These are phyloP conservation scores for Stichopus chloronotus DNA, from an alignment of 35 echinoderm and acorn worm species.

Conservation along the genomic window DNA sequence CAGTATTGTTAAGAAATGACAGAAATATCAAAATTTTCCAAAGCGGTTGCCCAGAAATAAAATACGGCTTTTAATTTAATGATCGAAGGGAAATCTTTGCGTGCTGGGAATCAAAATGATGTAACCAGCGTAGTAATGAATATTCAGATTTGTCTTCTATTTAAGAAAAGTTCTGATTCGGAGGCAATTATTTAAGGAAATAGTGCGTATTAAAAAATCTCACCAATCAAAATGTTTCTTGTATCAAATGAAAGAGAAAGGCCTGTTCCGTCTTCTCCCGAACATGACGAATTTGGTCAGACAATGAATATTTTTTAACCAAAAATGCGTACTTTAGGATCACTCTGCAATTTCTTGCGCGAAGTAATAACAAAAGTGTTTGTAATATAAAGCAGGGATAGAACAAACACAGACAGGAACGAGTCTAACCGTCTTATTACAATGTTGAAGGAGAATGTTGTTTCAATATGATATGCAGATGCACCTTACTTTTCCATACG, in stretches of 20 bases:
- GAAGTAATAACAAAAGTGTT: not conserved
- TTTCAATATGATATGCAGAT: too few relatives aligned
- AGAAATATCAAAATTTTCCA: conserved; percentile 1
- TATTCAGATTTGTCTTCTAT: too few relatives aligned
- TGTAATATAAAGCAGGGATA: conserved; percentile 1
- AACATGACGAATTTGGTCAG: conserved; percentile 3
- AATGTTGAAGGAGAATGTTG: not conserved
- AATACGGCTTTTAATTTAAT: not conserved
- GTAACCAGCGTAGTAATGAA: conserved; percentile 1
- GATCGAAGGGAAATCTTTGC: not conserved
- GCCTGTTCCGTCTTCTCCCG: not conserved
- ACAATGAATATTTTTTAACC: not conserved
- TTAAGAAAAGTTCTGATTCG: conserved; percentile 21
- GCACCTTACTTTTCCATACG: conserved; percentile 8
- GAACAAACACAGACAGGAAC: conserved; percentile 21
- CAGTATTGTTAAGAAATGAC: not conserved
- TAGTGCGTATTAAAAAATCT: conserved; percentile 12
- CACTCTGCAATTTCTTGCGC: too few relatives aligned
- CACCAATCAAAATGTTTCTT: too few relatives aligned
- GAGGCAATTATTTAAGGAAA: not conserved
- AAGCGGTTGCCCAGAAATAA: not conserved
- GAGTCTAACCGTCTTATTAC: conserved; percentile 6
- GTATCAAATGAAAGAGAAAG: not conserved
- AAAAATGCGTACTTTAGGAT: too few relatives aligned
- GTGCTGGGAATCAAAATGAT: not conserved